Base-by-base conservation (phyloP, 2,113 vertebrate species). In the Hippolais icterina region DNA sequence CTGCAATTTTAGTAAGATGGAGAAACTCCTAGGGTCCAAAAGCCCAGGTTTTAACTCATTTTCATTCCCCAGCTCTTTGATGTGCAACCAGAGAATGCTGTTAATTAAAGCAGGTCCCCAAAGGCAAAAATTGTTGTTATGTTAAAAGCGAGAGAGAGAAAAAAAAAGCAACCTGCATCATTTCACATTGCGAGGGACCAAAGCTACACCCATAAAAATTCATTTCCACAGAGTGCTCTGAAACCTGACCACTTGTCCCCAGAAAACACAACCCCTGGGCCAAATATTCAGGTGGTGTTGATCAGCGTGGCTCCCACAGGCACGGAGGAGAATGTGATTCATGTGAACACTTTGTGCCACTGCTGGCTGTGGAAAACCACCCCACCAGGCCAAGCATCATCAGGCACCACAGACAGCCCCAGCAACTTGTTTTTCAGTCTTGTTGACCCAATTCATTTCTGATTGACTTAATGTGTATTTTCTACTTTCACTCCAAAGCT, bases 31-130 rank as follows among this genome's bases (percentile, higher is more conserved):
- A 46, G 10, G 9, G 29, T 79, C 57, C 56, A 83, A 90, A 84
- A 76, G 46, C 76, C 70, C 57, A 85, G 65, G 50, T 95, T 86
- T 88, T 87, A 77, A 76, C 63, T 95, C 17, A 65, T 86, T 89
- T 84, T 80, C 24, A 86, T 79, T 52, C 42, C 42, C 28, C 33
- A 57, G 35, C 9, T 87, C 80, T 95, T 96, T 94, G 89, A 96
- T 91, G 71, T 91, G 66, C 54, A 88, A 37, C 46, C 50, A 63
- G 39, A 75, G 81, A 84, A 84, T 18, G 54, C 4, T 83, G 41
- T 89, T 91, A 96, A 95, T 97, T 93, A 93, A 91, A 96, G 69
- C 2, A 4, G 16, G 47, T 59, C 68, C 65, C 92, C 24, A 52
- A 80, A 65, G 75, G 76, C 57, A 61, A 71, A 13, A 33, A 10